These are phyloP conservation scores for Pygoscelis adeliae DNA, from an alignment of 2,113 vertebrate genomes.

Conservation along the genomic window DNA sequence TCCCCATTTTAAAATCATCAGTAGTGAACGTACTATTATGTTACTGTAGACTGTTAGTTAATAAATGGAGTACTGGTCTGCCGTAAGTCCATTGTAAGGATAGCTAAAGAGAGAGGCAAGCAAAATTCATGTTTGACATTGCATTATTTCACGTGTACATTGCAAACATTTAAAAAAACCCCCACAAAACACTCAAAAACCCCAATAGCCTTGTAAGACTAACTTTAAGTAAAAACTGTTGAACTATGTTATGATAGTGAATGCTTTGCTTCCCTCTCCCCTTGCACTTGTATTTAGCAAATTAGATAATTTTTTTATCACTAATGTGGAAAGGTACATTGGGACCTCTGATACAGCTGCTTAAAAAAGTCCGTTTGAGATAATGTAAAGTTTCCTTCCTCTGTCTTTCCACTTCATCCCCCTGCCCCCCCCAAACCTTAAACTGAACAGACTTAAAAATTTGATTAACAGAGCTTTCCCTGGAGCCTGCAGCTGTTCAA, in stretches of 20 bases:
- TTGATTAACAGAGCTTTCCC: not conserved
- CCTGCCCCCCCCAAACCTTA: rapidly evolving
- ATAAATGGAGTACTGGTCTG: not conserved
- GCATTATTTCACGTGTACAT: not conserved
- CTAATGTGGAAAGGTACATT: not conserved
- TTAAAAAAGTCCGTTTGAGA: not conserved
- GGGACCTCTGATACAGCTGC: not conserved
- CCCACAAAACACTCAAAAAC: not conserved
- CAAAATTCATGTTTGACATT: not conserved
- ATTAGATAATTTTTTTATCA: not conserved
- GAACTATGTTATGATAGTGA: not conserved
- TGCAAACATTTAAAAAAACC: not conserved
- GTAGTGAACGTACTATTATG: not conserved
- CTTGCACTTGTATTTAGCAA: not conserved
- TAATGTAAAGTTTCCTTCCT: not conserved
- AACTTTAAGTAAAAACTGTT: not conserved
- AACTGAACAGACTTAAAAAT: not conserved
- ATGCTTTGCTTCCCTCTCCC: not conserved
- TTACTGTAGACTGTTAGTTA: not conserved
- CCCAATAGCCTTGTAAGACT: not conserved
- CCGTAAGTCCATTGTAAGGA: not conserved
- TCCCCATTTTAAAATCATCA: not conserved
- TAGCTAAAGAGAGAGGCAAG: not conserved
- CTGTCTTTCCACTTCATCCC: not conserved
- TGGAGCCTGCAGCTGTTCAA: not conserved